phyloP scores from a whole-genome alignment of 2,888 invertebrate species.

The Spialia ferax region DNA sequence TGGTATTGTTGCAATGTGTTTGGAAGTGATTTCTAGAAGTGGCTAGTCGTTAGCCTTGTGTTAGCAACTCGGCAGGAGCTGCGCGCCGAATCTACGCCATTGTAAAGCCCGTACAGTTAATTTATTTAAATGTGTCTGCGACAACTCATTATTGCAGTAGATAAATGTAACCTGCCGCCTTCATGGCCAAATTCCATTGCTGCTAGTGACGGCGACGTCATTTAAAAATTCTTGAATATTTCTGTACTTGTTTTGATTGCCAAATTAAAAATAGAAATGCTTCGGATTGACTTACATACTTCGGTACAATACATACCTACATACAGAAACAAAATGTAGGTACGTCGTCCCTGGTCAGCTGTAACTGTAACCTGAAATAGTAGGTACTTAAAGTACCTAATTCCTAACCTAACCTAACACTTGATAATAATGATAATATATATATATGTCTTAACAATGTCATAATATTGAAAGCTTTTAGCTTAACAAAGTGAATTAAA shows the following conservation, averaged over 20 bases:
- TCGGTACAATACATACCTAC: background rate
- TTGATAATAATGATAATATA: too few species aligned
- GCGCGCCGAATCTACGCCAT: conserved; percentile 60
- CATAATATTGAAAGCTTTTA: background rate
- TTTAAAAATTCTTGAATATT: conserved; percentile 25
- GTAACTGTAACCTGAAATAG: too few species aligned
- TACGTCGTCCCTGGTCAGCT: too few species aligned
- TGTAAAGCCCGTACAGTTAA: conserved; percentile 55
- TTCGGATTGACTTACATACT: background rate
- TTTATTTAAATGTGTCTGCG: conserved; percentile 70
- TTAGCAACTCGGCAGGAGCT: conserved; percentile 58
- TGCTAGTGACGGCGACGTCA: conserved; percentile 25
- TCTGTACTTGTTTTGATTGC: conserved; percentile 4
- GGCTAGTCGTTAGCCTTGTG: conserved; percentile 77
- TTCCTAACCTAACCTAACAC: background rate
- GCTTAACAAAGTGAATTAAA: background rate
- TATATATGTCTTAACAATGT: conserved; percentile 2
- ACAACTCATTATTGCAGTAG: conserved; percentile 66
- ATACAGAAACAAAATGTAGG: too few species aligned
- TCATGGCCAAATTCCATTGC: conserved; percentile 66
- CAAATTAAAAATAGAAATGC: conserved; percentile 3
- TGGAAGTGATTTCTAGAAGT: conserved; percentile 68
- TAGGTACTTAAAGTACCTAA: background rate
- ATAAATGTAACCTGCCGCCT: conserved; percentile 57
- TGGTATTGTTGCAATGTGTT: conserved; percentile 62